phyloP scores from a whole-genome alignment of 2,113 vertebrate species.

The Hemichromis elongatus region DNA sequence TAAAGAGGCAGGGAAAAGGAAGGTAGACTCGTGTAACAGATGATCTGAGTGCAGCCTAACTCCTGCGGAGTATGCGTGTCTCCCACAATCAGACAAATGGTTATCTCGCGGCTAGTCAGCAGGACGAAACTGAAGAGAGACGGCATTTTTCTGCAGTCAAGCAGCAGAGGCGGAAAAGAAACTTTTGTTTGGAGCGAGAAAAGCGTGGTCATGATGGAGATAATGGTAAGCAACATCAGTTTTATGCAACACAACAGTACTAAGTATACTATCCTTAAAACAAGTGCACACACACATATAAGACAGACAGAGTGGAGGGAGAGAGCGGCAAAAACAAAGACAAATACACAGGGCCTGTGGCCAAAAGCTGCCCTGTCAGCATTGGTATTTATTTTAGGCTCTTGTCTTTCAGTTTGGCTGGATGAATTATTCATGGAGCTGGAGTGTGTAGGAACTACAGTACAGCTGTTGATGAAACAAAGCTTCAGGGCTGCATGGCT shows the following conservation, averaged over 20 bases:
- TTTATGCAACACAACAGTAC: conserved; percentile 5
- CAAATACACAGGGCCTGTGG: conserved; percentile 33
- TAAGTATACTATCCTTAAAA: background rate
- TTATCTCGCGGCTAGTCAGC: conserved; percentile 44
- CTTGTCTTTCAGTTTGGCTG: conserved; percentile 40
- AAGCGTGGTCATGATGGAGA: background rate
- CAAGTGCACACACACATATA: background rate
- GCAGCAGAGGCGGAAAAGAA: background rate
- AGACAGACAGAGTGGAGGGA: background rate
- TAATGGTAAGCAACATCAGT: background rate
- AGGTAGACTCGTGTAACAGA: conserved; percentile 55
- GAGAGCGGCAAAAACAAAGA: conserved; percentile 7
- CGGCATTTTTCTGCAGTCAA: conserved; percentile 12
- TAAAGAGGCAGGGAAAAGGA: background rate
- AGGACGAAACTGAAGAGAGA: conserved; percentile 16
- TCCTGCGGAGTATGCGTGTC: conserved; percentile 51
- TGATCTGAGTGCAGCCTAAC: conserved; percentile 60
- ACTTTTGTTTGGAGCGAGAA: conserved; percentile 11
- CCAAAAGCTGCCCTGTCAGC: conserved; percentile 43
- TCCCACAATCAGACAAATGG: conserved; percentile 64
- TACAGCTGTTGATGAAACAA: conserved; percentile 65
- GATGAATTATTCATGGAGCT: conserved; percentile 59
- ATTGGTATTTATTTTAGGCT: conserved; percentile 55
- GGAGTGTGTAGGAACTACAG: conserved; percentile 47
- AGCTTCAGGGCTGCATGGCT: conserved; percentile 51